Base-by-base conservation (phyloP, 2,888 invertebrate genomes). In the Ypsolopha scabrella region DNA sequence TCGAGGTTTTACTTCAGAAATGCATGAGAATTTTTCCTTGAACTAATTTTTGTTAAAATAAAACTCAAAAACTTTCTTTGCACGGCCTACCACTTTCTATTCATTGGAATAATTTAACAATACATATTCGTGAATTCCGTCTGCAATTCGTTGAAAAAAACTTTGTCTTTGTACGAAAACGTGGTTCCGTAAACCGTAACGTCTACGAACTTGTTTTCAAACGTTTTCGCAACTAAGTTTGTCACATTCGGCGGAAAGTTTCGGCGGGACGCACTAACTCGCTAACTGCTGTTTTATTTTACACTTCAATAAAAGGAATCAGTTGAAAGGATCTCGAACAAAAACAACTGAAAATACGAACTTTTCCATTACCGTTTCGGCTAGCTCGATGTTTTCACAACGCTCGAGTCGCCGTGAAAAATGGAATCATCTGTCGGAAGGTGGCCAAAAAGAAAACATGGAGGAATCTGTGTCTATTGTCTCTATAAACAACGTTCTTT, bases 401-500 rank as follows among this genome's bases (percentile, higher is more conserved):
- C 71, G 68, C 66, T 67, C 67, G 61, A 70, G 62, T 72, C 72
- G 72, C 65, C 60, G 75, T 80, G 82, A 83, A 80, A 80, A 82
- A 83, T 83, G 76, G 74, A 76, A 76, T 78, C 70, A 64, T 68
- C 71, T 72, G 75, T 72, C 75, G 68, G 60, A 62, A 58, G 60
- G 61, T 57, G 63, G 59, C 61, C 65, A 38, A 37, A 36, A 13
- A 10, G 68, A 69, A 68, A 24, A 24, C 24, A 24, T 24, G 24
- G 24, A 24, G 24, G 24, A 24, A 24, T 24, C 24, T 24, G 24
- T 24, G 24, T 24, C 2, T 24, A 24, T 24, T 24, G 24, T 24
- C 24, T 24, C 2, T 24, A 24, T 24, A 24, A 24, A 24, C 24
- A 24, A 24, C 24, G 24, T 4, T 24, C 24, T 24, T 24, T 24